These are phyloP conservation scores for Gymnosoma rotundatum DNA, from an alignment of 2,888 invertebrate genomes.

Conservation along the genomic window DNA sequence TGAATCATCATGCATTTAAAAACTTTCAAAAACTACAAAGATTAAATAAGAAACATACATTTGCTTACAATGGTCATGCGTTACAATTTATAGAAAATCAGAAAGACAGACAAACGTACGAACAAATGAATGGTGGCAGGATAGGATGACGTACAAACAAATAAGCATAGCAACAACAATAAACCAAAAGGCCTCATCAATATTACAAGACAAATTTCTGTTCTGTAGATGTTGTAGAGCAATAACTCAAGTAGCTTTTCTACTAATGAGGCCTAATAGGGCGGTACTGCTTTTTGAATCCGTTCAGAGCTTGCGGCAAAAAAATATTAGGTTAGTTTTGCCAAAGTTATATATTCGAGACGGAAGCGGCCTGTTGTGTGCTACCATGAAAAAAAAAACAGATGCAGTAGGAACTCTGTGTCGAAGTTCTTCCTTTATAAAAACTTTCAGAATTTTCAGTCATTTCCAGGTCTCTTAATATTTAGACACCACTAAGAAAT, in stretches of 20 bases:
- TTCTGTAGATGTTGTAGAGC: constrained; percentile 47
- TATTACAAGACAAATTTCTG: constrained; percentile 67
- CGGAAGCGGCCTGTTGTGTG: too few relatives aligned
- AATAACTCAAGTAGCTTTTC: constrained; percentile 55
- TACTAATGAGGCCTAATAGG: constrained; percentile 11
- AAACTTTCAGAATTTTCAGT: too few relatives aligned
- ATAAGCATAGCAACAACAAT: constrained; percentile 42
- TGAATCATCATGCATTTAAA: constrained; percentile 43
- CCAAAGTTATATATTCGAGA: too few relatives aligned
- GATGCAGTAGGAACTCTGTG: too few relatives aligned
- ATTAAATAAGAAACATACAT: constrained; percentile 3
- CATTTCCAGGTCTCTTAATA: too few relatives aligned
- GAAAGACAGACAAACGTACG: constrained; percentile 1
- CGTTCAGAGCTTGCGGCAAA: too few relatives aligned
- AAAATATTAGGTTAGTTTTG: too few relatives aligned
- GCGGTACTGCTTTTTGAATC: too few relatives aligned
- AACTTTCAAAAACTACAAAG: constrained; percentile 27
- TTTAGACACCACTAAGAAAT: too few relatives aligned
- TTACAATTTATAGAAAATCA: constrained; percentile 43
- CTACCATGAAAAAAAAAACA: too few relatives aligned
- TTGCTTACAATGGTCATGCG: constrained; percentile 35
- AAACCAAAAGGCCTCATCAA: constrained; percentile 57
- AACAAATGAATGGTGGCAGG: constrained; percentile 18
- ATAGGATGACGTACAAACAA: constrained; percentile 22
- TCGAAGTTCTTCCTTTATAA: too few relatives aligned